phyloP scores from a whole-genome alignment of 2,797 vertebrate genomes.

The Mormyrus proboscirostris region DNA sequence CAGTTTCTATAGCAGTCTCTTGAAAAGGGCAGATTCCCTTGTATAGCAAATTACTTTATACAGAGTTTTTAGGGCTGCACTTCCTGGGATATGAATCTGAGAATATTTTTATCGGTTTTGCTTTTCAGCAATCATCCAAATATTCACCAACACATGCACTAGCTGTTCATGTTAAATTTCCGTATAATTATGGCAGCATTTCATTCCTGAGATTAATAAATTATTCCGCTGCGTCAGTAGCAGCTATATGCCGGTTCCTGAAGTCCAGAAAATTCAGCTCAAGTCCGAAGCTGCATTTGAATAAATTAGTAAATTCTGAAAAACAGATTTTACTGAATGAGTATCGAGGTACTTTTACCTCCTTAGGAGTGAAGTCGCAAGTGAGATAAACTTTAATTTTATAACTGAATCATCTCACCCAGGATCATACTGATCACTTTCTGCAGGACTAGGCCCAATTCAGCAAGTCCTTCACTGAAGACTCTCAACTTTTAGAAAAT shows the following conservation, averaged over 20 bases:
- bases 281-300: not conserved
- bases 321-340: not conserved
- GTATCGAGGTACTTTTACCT: not conserved
- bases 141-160: not conserved
- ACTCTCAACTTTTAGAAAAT: not conserved
- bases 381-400: not conserved
- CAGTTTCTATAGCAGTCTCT: not conserved
- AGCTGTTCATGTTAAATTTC: not conserved
- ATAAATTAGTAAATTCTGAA: not conserved
- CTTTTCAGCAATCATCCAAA: not conserved
- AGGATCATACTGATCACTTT: not conserved
- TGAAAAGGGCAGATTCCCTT: not conserved
- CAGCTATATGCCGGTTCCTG: not conserved
- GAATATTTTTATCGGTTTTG: not conserved
- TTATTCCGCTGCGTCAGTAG: not conserved
- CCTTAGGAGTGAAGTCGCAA: not conserved
- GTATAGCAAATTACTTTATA: constrained; percentile 8
- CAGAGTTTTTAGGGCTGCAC: not conserved
- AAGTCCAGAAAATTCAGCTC: not conserved
- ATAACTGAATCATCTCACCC: not conserved
- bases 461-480: not conserved
- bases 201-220: not conserved
- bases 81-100: not conserved
- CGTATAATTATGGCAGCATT: not conserved
- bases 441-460: not conserved